These are phyloP conservation scores for Clarias gariepinus DNA, from an alignment of 2,113 vertebrate species.

Conservation along the genomic window DNA sequence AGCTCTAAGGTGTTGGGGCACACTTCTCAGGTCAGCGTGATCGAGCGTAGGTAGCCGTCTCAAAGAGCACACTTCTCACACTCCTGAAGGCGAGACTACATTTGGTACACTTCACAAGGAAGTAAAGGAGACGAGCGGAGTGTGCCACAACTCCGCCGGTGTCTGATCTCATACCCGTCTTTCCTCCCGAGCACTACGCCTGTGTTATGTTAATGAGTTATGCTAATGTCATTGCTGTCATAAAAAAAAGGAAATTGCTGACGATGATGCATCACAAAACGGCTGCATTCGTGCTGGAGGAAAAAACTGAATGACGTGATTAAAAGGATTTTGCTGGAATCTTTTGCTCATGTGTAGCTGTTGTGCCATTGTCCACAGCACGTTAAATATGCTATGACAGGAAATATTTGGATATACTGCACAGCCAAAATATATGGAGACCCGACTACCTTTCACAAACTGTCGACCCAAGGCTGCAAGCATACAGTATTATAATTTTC, in stretches of 20 bases:
- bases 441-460: background rate
- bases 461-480: background rate
- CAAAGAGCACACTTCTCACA: constrained; percentile 61
- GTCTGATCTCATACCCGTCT: constrained; percentile 7
- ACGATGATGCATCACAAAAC: background rate
- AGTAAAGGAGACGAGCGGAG: constrained; percentile 45
- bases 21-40: constrained; percentile 59
- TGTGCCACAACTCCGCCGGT: constrained; percentile 15
- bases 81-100: constrained; percentile 32
- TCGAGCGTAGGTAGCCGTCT: constrained; percentile 34
- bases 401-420: background rate
- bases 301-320: background rate
- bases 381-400: background rate
- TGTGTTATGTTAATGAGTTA: constrained; percentile 2
- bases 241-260: background rate
- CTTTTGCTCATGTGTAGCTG: background rate
- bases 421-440: background rate
- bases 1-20: constrained; percentile 33
- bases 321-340: background rate
- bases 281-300: background rate
- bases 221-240: background rate
- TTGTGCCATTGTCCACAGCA: background rate
- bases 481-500: background rate
- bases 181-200: background rate
- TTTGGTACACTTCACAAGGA: constrained; percentile 38